phyloP scores from a whole-genome alignment of 2,797 vertebrate genomes.

The Clangula hyemalis region DNA sequence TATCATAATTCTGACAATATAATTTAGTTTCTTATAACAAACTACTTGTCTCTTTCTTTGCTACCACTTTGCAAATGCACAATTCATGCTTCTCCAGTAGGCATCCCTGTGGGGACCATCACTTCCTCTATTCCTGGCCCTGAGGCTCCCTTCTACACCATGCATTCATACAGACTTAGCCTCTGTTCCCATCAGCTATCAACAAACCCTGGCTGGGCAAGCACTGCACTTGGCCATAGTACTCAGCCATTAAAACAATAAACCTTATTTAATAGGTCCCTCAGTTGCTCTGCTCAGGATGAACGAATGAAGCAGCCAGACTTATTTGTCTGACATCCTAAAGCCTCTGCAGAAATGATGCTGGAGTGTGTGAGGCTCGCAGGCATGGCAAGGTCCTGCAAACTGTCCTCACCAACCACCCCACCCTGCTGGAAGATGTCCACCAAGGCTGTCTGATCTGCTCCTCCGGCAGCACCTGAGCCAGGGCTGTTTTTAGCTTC shows the following conservation, averaged over 20 bases:
- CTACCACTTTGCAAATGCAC: neutral
- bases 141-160: neutral
- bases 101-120: neutral
- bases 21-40: neutral
- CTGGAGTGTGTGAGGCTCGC: neutral
- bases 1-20: neutral
- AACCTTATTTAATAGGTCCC: neutral
- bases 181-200: neutral
- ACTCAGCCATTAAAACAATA: neutral
- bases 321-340: neutral
- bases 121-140: neutral
- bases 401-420: fast-evolving
- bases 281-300: neutral
- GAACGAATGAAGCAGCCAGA: neutral
- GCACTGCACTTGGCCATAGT: neutral
- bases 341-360: neutral
- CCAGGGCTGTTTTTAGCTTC: neutral
- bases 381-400: fast-evolving
- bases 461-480: neutral
- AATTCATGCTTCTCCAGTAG: neutral
- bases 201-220: neutral
- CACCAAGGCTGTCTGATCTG: neutral
- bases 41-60: neutral
- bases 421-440: neutral
- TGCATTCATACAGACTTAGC: neutral